Evolutionary conservation across 1,140 invertebrate species (phyloP).

Genomic region (Stegodyphus mimosarum): DNA sequence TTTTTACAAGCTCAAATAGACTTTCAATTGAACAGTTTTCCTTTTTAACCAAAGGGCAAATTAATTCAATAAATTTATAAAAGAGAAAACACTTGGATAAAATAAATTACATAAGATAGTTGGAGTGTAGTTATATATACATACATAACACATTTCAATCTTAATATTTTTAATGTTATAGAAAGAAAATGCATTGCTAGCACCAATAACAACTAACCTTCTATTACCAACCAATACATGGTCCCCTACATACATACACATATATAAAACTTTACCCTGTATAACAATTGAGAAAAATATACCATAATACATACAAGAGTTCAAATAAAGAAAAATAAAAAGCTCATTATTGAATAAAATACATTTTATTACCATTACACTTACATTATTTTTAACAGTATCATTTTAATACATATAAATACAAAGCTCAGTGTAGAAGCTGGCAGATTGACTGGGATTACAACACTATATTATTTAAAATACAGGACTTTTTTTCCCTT

Average conservation of each 20-base stretch:
- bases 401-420: slow-evolving; percentile 6
- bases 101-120: too few species aligned
- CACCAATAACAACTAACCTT: slow-evolving; percentile 8
- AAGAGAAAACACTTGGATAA: too few species aligned
- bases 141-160: neutral
- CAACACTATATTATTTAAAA: neutral
- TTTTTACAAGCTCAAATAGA: too few species aligned
- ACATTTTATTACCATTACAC: neutral
- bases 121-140: neutral
- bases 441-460: neutral
- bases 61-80: too few species aligned
- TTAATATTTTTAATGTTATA: neutral
- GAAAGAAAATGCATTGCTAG: slow-evolving; percentile 19
- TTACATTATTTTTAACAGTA: slow-evolving; percentile 9
- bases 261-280: slow-evolving; percentile 21
- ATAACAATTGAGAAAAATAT: slow-evolving; percentile 11
- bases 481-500: too few species aligned
- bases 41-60: too few species aligned
- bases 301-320: slow-evolving; percentile 18
- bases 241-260: slow-evolving; percentile 6
- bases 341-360: slow-evolving; percentile 21
- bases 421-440: slow-evolving; percentile 14
- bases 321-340: slow-evolving; percentile 19
- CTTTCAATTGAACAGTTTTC: too few species aligned
- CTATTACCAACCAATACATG: slow-evolving; percentile 24